A percentile compares a stretch with the other conserved stretches of the same genome.
Conservation (phyloP, 2,113 vertebrate species). For the Corythoichthys intestinalis region DNA sequence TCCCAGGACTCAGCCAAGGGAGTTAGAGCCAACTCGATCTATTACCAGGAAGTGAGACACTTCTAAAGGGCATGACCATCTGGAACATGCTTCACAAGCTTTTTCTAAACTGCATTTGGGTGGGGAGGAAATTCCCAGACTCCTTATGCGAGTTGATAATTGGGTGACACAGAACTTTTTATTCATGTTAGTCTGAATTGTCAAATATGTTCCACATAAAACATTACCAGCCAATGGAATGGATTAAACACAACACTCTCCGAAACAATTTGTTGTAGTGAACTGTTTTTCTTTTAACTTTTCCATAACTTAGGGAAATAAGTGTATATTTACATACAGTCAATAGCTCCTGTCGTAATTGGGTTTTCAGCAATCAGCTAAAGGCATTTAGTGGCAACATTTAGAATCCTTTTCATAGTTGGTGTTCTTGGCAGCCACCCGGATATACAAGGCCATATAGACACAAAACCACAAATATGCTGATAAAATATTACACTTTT, state of each 20-base stretch:
- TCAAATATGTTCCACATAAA: conserved; percentile 43
- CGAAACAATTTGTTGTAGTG: background rate
- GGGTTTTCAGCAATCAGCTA: no score
- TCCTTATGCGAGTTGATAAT: conserved; percentile 60
- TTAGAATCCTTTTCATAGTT: no score
- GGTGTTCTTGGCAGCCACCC: no score
- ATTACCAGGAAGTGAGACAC: conserved; percentile 58
- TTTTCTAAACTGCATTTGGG: conserved; percentile 31
- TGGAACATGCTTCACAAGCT: conserved; percentile 48
- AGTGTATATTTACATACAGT: background rate
- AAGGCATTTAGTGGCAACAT: no score
- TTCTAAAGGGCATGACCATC: conserved; percentile 67
- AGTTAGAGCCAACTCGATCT: conserved; percentile 53
- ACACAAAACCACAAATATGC: no score
- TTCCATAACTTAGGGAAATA: conserved; percentile 16
- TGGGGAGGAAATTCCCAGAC: conserved; percentile 46
- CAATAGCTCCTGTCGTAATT: no score
- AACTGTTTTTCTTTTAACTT: conserved; percentile 7
- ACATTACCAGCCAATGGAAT: conserved; percentile 15
- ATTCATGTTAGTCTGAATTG: conserved; percentile 29
- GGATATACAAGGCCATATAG: no score
- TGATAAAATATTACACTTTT: no score
- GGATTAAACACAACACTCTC: conserved; percentile 13
- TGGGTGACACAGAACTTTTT: conserved; percentile 35
- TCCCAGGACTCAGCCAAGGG: conserved; percentile 59